A percentile compares a stretch with the other conserved stretches of the same genome.
These are phyloP conservation scores for Bursaphelenchus mucronatus DNA, from an alignment of 1,140 invertebrate genomes.

Conservation along the genomic window DNA sequence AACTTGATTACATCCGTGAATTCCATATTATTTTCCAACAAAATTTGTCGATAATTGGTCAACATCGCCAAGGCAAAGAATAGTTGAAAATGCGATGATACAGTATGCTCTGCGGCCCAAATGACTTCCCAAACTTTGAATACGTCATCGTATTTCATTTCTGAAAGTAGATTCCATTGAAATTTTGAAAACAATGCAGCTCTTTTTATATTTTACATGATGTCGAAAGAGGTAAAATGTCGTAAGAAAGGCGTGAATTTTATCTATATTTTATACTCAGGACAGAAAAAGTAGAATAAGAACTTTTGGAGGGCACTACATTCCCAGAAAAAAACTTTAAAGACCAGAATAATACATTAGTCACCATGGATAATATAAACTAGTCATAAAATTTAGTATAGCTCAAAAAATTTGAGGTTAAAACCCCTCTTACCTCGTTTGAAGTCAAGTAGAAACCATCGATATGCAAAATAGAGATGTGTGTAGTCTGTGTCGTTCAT, in stretches of 20 bases:
- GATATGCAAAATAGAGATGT: constrained; percentile 93
- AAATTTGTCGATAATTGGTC: constrained; percentile 86
- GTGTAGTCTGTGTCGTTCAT: constrained; percentile 89
- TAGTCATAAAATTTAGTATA: no score
- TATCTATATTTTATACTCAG: no score
- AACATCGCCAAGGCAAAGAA: constrained; percentile 85
- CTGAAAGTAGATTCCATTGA: constrained; percentile 61
- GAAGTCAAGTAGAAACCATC: constrained; percentile 79
- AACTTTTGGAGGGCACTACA: no score
- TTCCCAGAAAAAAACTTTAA: neutral
- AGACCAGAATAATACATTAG: constrained; percentile 2
- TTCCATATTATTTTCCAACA: constrained; percentile 88
- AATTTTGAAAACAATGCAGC: no score
- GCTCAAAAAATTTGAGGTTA: no score
- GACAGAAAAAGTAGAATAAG: no score
- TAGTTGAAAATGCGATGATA: constrained; percentile 81
- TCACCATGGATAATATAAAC: constrained; percentile 3
- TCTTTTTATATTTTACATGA: no score
- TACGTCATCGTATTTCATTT: constrained; percentile 83
- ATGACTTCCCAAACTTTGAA: constrained; percentile 91
- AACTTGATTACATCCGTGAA: constrained; percentile 97
- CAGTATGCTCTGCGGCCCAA: constrained; percentile 82
- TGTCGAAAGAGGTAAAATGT: no score
- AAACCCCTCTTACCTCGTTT: constrained; percentile 67
- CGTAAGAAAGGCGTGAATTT: no score